phyloP scores from a whole-genome alignment of 1,140 invertebrate genomes.

The Macrocentrus cingulum region DNA sequence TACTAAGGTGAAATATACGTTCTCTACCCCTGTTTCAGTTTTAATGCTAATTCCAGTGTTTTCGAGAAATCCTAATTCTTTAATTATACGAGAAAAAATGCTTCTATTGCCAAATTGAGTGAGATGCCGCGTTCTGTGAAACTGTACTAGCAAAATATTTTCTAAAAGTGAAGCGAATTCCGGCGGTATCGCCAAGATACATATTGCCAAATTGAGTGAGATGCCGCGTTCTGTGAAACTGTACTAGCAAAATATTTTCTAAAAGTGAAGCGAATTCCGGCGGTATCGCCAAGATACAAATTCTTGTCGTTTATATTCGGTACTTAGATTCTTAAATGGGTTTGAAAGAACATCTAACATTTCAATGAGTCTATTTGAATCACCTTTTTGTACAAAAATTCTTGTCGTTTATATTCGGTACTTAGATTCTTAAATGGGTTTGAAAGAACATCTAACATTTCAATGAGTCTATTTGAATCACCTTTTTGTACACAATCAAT shows the following conservation, averaged over 20 bases:
- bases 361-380: conserved; percentile 11
- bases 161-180: conserved; percentile 17
- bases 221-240: conserved; percentile 11
- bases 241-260: conserved; percentile 22
- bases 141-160: conserved; percentile 18
- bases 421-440: conserved; percentile 6
- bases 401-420: conserved; percentile 9
- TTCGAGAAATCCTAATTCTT: conserved; percentile 20
- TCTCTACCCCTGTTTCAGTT: background rate
- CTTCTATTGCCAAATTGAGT: conserved; percentile 8
- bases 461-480: background rate
- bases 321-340: background rate
- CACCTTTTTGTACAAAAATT: conserved; percentile 2
- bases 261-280: conserved; percentile 15
- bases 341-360: conserved; percentile 21
- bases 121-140: conserved; percentile 17
- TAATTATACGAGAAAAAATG: background rate
- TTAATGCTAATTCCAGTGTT: conserved; percentile 11
- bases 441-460: background rate
- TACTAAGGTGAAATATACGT: conserved; percentile 15
- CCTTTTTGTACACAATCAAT: background rate
- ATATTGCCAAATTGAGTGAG: conserved; percentile 17
- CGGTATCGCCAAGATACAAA: conserved; percentile 14
- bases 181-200: conserved; percentile 13
- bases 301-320: too few relatives aligned